These are phyloP conservation scores for Ciona savignyi DNA, from an alignment of 23 tunicate genomes.

Conservation along the genomic window DNA sequence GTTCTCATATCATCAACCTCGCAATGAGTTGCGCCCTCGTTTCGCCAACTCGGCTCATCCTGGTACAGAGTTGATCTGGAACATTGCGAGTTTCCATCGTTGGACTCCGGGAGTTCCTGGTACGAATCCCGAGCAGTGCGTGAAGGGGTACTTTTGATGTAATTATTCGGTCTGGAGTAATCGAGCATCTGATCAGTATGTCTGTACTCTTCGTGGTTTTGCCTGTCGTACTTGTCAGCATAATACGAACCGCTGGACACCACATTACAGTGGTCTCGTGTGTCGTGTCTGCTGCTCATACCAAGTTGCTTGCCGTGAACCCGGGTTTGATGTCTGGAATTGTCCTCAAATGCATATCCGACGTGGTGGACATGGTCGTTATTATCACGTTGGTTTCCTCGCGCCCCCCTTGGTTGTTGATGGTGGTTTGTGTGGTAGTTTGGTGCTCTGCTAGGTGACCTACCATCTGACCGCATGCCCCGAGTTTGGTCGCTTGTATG, in stretches of 20 bases:
- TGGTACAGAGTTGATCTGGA: not conserved
- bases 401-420: not conserved
- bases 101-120: not conserved
- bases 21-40: not conserved
- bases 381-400: slow-evolving; percentile 1
- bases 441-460: no score
- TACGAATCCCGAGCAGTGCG: not conserved
- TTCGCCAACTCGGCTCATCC: not conserved
- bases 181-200: not conserved
- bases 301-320: not conserved
- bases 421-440: not conserved
- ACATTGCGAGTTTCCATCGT: not conserved
- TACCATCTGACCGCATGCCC: no score
- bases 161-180: not conserved
- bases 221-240: not conserved
- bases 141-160: not conserved
- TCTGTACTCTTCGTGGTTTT: not conserved
- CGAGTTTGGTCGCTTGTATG: no score
- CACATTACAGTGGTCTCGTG: no score
- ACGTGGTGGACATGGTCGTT: slow-evolving; percentile 2
- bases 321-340: not conserved
- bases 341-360: not conserved
- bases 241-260: no score
- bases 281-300: not conserved
- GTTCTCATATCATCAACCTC: slow-evolving; percentile 42